These are phyloP conservation scores for Agrilus planipennis DNA, from an alignment of 1,140 invertebrate genomes.

Conservation along the genomic window DNA sequence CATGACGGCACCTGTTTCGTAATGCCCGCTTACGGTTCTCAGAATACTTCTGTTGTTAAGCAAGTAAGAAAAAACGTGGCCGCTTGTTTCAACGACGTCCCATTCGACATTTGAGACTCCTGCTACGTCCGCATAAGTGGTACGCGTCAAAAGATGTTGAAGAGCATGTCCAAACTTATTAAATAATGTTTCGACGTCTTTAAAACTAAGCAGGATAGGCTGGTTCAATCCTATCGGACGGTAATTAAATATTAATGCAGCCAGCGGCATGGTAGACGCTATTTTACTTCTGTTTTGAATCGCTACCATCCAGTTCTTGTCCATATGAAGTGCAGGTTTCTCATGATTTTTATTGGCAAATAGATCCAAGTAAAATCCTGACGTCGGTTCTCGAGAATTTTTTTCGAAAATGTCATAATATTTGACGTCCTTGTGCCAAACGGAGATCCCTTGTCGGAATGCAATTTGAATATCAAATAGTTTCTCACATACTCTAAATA, in stretches of 20 bases:
- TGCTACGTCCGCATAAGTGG: slow-evolving; percentile 69
- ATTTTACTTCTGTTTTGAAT: slow-evolving; percentile 55
- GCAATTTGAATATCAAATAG: slow-evolving; percentile 77
- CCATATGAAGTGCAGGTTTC: slow-evolving; percentile 46
- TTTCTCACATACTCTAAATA: slow-evolving; percentile 61
- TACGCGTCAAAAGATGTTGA: slow-evolving; percentile 68
- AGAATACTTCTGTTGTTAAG: slow-evolving; percentile 60
- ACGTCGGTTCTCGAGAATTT: slow-evolving; percentile 51
- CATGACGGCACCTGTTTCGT: slow-evolving; percentile 56
- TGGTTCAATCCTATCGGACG: slow-evolving; percentile 44
- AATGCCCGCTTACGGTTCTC: slow-evolving; percentile 58
- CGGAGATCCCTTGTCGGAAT: slow-evolving; percentile 47
- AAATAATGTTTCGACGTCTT: slow-evolving; percentile 66
- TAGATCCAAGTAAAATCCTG: slow-evolving; percentile 75
- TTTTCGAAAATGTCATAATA: slow-evolving; percentile 72
- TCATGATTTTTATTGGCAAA: slow-evolving; percentile 48
- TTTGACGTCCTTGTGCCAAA: slow-evolving; percentile 78
- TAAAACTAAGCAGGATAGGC: slow-evolving; percentile 60
- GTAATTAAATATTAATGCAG: slow-evolving; percentile 76
- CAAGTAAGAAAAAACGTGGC: slow-evolving; percentile 73
- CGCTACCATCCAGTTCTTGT: slow-evolving; percentile 54
- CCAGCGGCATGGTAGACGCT: slow-evolving; percentile 50
- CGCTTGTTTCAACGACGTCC: slow-evolving; percentile 73
- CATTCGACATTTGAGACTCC: slow-evolving; percentile 81
- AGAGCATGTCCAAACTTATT: slow-evolving; percentile 74